Evolutionary conservation across 2,113 vertebrate genomes (phyloP), one percentile per base, ranked within the genome.

Genomic region (Neotragus moschatus): DNA sequence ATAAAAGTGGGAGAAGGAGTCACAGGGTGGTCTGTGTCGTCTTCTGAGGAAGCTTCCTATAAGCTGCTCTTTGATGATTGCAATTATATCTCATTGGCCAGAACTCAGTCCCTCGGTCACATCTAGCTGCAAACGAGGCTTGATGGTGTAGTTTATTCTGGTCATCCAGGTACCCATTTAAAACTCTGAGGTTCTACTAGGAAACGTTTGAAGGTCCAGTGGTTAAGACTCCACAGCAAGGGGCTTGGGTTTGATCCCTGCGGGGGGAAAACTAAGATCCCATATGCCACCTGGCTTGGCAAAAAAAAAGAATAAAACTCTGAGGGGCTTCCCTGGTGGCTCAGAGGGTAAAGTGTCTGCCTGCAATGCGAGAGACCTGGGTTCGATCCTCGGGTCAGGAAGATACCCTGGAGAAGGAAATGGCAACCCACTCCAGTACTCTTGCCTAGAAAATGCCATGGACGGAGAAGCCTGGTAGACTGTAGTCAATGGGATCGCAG

Each of bases 401-500:
- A 70, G 66, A 23, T 39, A 0, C n/a, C n/a, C n/a, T 39, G n/a
- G 10, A 70, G 66, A 13, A 39, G 66, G 66, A 39, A 70, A 39
- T 23, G 66, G 66, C 66, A 70, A 23, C 19, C 66, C n/a, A 70
- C n/a, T 70, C 66, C 19, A 23, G 19, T 70, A 23, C n/a, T 70
- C 66, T 70, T 70, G 66, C 66, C n/a, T 70, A 12, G n/a, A 39
- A 23, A 70, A 70, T 70, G 10, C n/a, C 10, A 23, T 39, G 66
- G 66, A 70, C 0, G 5, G 66, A 39, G n/a, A 5, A 70, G n/a
- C n/a, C 66, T 39, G n/a, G 66, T 39, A 39, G n/a, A 36, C n/a
- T 70, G 5, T 2, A 70, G 10, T 70, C 17, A 70, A 1, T 23
- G 66, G 2, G 10, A 23, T 70, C 10, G 0, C 33, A 66, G 5